Conservation (phyloP, 2,113 vertebrate species). For the Plotosus lineatus region DNA sequence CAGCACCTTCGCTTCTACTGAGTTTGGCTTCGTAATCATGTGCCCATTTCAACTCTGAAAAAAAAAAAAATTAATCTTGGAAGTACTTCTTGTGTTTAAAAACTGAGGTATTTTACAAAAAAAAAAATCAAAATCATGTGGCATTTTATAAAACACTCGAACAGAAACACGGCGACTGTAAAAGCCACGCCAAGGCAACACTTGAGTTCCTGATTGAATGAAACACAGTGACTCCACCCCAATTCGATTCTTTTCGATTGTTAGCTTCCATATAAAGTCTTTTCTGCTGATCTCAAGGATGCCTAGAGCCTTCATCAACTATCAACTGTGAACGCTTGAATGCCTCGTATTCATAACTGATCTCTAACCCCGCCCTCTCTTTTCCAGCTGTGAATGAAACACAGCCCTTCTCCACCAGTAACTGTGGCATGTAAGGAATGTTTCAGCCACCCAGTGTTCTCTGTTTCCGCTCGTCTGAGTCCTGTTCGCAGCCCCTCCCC, state of each 20-base stretch:
- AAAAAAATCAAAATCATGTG: no score
- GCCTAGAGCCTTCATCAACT: not conserved
- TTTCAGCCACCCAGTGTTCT: conserved; percentile 40
- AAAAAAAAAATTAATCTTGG: no score
- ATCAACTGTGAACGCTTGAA: not conserved
- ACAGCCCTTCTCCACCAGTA: not conserved
- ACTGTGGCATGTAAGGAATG: conserved; percentile 52
- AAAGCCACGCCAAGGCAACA: not conserved
- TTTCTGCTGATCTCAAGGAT: not conserved
- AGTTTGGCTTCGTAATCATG: not conserved
- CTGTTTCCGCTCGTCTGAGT: conserved; percentile 35
- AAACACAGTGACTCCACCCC: not conserved
- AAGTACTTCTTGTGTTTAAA: no score
- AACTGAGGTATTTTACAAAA: not conserved
- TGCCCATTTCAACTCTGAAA: not conserved
- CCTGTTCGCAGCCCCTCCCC: no score
- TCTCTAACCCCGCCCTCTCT: conserved; percentile 17
- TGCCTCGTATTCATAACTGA: conserved; percentile 32
- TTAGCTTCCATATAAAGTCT: not conserved
- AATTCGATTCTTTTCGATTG: not conserved
- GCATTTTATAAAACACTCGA: not conserved
- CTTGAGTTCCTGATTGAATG: not conserved
- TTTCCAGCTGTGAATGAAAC: conserved; percentile 35
- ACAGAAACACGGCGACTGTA: not conserved
- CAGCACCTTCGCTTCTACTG: not conserved